A percentile compares a stretch with the other conserved stretches of the same genome.
phyloP scores from a whole-genome alignment of 2,113 vertebrate genomes.

The Dunckerocampus dactyliophorus region DNA sequence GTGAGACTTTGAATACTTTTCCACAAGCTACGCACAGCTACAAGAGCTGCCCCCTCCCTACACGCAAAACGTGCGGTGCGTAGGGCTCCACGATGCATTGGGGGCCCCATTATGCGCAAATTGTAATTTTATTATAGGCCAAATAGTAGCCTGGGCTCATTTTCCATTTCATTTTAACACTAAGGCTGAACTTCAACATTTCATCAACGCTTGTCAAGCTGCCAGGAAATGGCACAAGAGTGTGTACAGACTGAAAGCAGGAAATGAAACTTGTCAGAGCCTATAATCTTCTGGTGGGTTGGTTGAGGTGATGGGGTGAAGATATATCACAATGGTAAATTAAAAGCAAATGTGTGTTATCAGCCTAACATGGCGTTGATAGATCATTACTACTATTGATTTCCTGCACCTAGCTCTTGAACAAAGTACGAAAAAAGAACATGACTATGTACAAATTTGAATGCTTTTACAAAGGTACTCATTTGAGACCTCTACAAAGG shows the following conservation, averaged over 20 bases:
- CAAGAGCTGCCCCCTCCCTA: too few species aligned
- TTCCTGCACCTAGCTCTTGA: not conserved
- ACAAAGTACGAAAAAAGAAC: not conserved
- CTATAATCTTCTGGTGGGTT: conserved; percentile 16
- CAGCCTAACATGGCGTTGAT: too few species aligned
- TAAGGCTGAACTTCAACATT: conserved; percentile 6
- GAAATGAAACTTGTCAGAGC: conserved; percentile 60
- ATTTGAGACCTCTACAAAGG: too few species aligned
- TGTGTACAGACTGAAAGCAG: conserved; percentile 56
- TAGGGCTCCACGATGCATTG: too few species aligned
- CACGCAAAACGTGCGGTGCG: too few species aligned
- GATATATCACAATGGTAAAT: not conserved
- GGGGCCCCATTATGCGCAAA: not conserved
- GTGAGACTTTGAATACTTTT: too few species aligned
- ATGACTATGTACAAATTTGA: too few species aligned
- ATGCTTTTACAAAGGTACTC: too few species aligned
- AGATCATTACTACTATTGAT: too few species aligned
- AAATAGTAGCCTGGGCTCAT: not conserved
- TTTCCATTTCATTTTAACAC: not conserved
- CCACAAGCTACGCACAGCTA: too few species aligned
- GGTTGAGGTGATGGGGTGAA: conserved; percentile 1
- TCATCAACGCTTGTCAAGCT: conserved; percentile 3
- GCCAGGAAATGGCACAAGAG: conserved; percentile 68
- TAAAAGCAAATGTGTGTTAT: not conserved
- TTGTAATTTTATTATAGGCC: not conserved